These are phyloP conservation scores for Scartelaos histophorus DNA, from an alignment of 2,113 vertebrate genomes.

Conservation along the genomic window DNA sequence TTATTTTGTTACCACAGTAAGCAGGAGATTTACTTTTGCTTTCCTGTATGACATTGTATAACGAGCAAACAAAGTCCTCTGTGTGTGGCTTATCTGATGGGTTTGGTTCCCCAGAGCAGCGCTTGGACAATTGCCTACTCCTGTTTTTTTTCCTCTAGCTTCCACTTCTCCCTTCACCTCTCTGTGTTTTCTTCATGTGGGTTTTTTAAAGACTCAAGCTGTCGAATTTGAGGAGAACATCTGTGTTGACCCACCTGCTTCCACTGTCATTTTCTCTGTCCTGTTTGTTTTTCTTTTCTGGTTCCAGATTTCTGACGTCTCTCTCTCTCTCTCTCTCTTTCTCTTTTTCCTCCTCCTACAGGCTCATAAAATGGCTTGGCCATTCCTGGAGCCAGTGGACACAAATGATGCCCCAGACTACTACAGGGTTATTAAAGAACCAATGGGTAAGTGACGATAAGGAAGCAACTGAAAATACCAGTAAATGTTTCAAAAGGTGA, in stretches of 20 bases:
- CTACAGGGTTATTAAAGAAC: constrained; percentile 97
- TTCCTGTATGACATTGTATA: constrained; percentile 10
- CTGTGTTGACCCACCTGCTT: constrained; percentile 75
- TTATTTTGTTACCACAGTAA: background rate
- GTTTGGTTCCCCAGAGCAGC: constrained; percentile 36
- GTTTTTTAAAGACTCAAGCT: constrained; percentile 1
- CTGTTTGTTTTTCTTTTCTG: constrained; percentile 58
- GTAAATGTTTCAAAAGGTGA: background rate
- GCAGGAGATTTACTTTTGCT: constrained; percentile 18
- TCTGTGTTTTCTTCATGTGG: constrained; percentile 14
- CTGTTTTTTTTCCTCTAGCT: constrained; percentile 21
- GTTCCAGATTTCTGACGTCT: constrained; percentile 51
- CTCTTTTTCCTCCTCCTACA: constrained; percentile 48
- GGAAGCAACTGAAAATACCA: background rate
- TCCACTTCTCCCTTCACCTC: constrained; percentile 5
- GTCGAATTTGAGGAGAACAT: constrained; percentile 40
- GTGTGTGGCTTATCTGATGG: constrained; percentile 66
- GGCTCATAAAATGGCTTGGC: constrained; percentile 99
- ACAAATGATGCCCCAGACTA: constrained; percentile 97
- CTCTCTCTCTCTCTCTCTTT: constrained; percentile 30
- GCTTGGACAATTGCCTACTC: constrained; percentile 57
- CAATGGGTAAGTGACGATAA: constrained; percentile 87
- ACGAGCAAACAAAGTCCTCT: constrained; percentile 63
- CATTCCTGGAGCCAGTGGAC: constrained; percentile 89
- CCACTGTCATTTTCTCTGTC: constrained; percentile 50